Evolutionary conservation across 2,888 invertebrate species (phyloP).

Genomic region (Hylaea fasciaria): DNA sequence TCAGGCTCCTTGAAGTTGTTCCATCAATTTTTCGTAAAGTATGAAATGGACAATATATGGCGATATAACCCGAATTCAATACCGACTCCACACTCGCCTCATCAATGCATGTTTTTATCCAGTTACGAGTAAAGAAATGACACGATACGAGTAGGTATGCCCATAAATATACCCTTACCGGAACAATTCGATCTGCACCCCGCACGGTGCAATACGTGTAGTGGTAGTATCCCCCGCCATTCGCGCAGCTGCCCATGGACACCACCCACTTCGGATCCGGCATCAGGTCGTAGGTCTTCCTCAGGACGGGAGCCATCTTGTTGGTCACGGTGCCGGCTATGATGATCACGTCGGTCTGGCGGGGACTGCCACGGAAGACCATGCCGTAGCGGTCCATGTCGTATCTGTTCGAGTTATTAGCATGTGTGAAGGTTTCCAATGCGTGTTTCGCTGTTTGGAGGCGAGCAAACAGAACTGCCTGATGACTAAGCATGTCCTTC

Average conservation of each 20-base stretch:
- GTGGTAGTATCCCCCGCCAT: slow-evolving; percentile 99
- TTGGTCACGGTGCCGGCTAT: slow-evolving; percentile 99
- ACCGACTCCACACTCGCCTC: too few relatives aligned
- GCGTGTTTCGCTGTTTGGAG: too few relatives aligned
- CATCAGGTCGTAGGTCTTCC: slow-evolving; percentile 99
- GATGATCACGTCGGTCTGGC: slow-evolving; percentile 98
- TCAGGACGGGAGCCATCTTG: slow-evolving; percentile 99
- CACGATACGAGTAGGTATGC: neutral
- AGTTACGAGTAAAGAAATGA: too few relatives aligned
- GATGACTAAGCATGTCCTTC: too few relatives aligned
- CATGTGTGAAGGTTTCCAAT: too few relatives aligned
- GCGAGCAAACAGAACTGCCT: too few relatives aligned
- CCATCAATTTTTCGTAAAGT: too few relatives aligned
- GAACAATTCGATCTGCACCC: slow-evolving; percentile 73
- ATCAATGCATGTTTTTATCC: too few relatives aligned
- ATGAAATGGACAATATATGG: too few relatives aligned
- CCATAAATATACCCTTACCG: slow-evolving; percentile 55
- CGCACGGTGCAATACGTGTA: slow-evolving; percentile 98
- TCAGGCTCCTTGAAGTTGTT: too few relatives aligned
- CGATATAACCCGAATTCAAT: too few relatives aligned
- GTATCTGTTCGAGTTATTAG: slow-evolving; percentile 81
- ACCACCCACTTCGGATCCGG: slow-evolving; percentile 98
- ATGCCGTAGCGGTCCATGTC: slow-evolving; percentile 99
- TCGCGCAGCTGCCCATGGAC: slow-evolving; percentile 99
- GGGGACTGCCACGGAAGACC: slow-evolving; percentile 98